Conservation (phyloP, 2,113 vertebrate genomes). For the Pavo muticus region DNA sequence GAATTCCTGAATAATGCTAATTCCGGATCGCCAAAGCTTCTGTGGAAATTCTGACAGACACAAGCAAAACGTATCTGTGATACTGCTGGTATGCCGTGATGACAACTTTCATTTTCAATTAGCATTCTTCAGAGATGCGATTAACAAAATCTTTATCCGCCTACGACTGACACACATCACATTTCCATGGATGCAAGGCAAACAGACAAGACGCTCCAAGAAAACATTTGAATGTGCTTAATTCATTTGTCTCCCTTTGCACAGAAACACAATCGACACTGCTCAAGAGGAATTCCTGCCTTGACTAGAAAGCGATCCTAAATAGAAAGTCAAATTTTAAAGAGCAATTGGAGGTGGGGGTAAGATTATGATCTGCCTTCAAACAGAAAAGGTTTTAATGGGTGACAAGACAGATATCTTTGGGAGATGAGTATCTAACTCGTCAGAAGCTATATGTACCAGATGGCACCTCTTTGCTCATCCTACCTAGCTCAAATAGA, state of each 20-base stretch:
- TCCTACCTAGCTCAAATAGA: neutral
- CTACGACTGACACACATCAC: neutral
- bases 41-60: neutral
- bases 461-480: neutral
- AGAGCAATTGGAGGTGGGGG: neutral
- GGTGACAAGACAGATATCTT: neutral
- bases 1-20: neutral
- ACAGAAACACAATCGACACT: neutral
- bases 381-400: neutral
- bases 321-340: neutral
- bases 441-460: neutral
- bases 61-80: neutral
- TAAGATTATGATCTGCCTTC: neutral
- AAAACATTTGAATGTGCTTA: neutral
- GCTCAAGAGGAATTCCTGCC: neutral
- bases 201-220: slow-evolving; percentile 23
- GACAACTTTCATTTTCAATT: slow-evolving; percentile 23
- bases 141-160: neutral
- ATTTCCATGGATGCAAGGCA: slow-evolving; percentile 37
- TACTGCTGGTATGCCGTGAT: neutral
- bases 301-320: neutral
- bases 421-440: neutral
- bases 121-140: slow-evolving; percentile 5
- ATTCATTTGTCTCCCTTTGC: neutral
- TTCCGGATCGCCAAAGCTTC: neutral